Base-by-base conservation (phyloP, 2,113 vertebrate species). In the Chaetodon auriga region DNA sequence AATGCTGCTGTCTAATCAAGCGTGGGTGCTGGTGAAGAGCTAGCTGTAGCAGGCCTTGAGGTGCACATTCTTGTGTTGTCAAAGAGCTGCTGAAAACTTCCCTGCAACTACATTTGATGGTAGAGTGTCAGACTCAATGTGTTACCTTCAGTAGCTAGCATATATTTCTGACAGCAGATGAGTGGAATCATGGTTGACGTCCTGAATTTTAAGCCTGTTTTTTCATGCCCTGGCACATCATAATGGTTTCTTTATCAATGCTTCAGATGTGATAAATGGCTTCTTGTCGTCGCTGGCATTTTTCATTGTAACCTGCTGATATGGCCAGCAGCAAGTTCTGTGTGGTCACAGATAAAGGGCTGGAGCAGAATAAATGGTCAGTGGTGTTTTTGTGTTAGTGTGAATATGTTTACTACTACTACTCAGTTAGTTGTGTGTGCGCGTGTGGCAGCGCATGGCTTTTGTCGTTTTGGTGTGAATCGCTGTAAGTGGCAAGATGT, bases 211-310 rank as follows among this genome's bases (percentile, higher is more conserved):
- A n/a, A 43, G 66, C 68, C 36, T 35, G 0, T 54, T 65, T 14
- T 48, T 62, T 2, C 51, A 30, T 58, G 41, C 35, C 16, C 8
- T 43, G 66, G 66, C 65, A 79, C 58, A 80, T 82, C 35, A 57
- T 21, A 55, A 15, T 46, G 68, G 61, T 75, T 75, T 84, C 61
- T 87, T 75, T 79, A 65, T 81, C 80, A 65, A 41, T 36, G 16
- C 16, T 74, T 72, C 43, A 21, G 54, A 54, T 61, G 75, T 75
- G 68, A 87, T 86, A 73, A 86, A 82, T 68, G 5, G 61, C 48
- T 46, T 79, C 23, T 48, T 60, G 48, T 30, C 30, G 5, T 63
- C 71, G 38, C 45, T 16, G 45, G 57, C 68, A 69, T 74, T 80
- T 18, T 38, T 82, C 80, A 64, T 12, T 48, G 72, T 54, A 77